Base-by-base conservation (phyloP, 2,113 vertebrate genomes). In the Callipepla squamata region DNA sequence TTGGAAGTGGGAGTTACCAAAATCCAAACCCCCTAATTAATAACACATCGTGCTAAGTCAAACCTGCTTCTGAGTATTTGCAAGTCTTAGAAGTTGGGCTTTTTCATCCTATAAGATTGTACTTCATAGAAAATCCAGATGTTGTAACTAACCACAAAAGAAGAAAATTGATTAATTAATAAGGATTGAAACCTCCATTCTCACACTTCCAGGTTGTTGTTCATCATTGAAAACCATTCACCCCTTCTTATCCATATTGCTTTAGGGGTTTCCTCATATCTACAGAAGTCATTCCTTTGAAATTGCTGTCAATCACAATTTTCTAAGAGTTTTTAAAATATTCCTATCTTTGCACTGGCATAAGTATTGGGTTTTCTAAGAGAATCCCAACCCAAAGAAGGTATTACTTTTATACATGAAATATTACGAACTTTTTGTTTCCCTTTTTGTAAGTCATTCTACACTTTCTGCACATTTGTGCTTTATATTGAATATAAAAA, bases 401-500 rank as follows among this genome's bases (percentile, higher is more conserved):
- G 95, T 98, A 98, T 98, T 97, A 98, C 97, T 98, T 97, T 97
- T 96, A 98, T 97, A 98, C 97, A 98, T 95, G 97, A 97, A 97
- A 97, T 94, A 96, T 96, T 97, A 98, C 4, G 97, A 97, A 97
- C 95, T 92, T 97, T 97, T 97, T 94, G 97, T 92, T 98, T 98
- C 97, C 98, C 97, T 98, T 97, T 95, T 97, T 97, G 97, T 97
- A 97, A 98, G 97, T 97, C 97, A 97, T 97, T 97, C 97, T 98
- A 98, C 97, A 98, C 89, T 98, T 98, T 98, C 97, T 97, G 98
- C 98, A 98, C 98, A 74, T 97, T 98, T 98, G 98, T 98, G 98
- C 98, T 98, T 98, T 96, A 97, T 96, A 97, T 88, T 97, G 98
- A 98, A 96, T 98, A 98, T 97, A 98, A 98, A 98, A 98, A 98